Percentiles rank a stretch among this genome's conserved stretches.
phyloP scores from a whole-genome alignment of 1,140 invertebrate genomes.

The Plectus sambesii region DNA sequence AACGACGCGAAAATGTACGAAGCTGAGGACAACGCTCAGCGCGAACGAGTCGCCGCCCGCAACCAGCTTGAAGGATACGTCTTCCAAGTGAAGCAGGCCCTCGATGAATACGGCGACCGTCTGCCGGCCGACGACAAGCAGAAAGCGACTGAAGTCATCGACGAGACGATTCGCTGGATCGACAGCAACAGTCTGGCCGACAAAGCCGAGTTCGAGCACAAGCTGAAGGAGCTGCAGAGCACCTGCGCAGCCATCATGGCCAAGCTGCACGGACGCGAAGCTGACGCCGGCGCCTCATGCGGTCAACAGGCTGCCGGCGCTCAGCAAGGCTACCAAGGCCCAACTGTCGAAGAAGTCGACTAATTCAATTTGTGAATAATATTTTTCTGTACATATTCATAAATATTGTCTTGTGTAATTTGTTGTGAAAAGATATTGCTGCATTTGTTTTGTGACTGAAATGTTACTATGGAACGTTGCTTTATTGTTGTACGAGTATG shows the following conservation, averaged over 20 bases:
- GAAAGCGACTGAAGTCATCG: slow-evolving; percentile 9
- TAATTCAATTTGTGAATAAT: slow-evolving; percentile 19
- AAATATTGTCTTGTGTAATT: too few species aligned
- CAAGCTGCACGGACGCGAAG: slow-evolving; percentile 42
- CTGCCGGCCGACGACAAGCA: slow-evolving; percentile 13
- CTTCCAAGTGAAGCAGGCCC: slow-evolving; percentile 28
- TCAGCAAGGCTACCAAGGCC: slow-evolving; percentile 20
- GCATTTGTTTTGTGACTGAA: too few species aligned
- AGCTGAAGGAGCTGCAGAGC: slow-evolving; percentile 48
- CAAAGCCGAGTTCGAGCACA: slow-evolving; percentile 48
- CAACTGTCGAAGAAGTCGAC: slow-evolving; percentile 42
- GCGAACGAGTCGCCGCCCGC: slow-evolving; percentile 38
- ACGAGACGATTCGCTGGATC: slow-evolving; percentile 47
- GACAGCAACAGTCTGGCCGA: slow-evolving; percentile 52
- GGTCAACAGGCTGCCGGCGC: slow-evolving; percentile 5
- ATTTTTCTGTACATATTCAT: slow-evolving; percentile 6
- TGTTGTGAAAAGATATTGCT: too few species aligned
- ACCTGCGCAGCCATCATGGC: slow-evolving; percentile 58
- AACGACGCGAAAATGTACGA: slow-evolving; percentile 53
- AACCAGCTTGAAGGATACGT: slow-evolving; percentile 34
- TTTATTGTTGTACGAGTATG: too few species aligned
- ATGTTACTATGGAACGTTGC: too few species aligned
- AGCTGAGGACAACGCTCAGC: slow-evolving; percentile 47
- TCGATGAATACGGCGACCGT: slow-evolving; percentile 20
- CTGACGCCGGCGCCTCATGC: neutral